Evolutionary conservation across 2,888 invertebrate species (phyloP), one percentile per base, ranked within the genome.

Genomic region (Nephrotoma guestfalica): DNA sequence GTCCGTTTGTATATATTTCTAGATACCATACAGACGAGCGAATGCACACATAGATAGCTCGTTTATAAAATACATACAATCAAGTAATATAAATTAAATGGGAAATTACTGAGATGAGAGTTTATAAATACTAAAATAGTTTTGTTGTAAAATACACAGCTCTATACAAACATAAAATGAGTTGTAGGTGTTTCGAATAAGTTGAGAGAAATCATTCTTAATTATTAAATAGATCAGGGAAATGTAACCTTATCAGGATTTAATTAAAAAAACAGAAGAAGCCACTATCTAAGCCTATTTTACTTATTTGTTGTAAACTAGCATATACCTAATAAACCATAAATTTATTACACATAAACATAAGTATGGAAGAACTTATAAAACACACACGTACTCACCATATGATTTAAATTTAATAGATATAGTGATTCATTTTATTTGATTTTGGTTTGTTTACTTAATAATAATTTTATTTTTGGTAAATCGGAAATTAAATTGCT

Each of bases 1-100:
- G 86, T 86, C 86, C 86, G 86, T 84, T 84, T 84, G 42, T 84
- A 41, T 84, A 84, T 84, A 7, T 84, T 41, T 84, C 41, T 41
- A 84, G 13, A 84, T 41, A 84, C 18, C 41, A 0, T 40, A 83
- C 41, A 83, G 30, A 30, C 30, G 30, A 30, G 30, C 30, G 3
- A 30, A 30, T 40, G 13, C 41, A 83, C 4, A 84, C 42, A 84
- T n/a, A 84, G 5, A 84, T 84, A 84, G 9, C 30, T 71, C 71
- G 30, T 71, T 9, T 15, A 57, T 15, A 57, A 57, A 51, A 30
- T 13, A 30, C 30, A 71, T 13, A 71, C 30, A 71, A 71, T 71
- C 71, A 71, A 71, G 30, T 30, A 71, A 71, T 30, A 71, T 71
- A 71, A 30, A 71, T 71, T 71, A 30, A 71, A 71, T 71, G 18